These are phyloP conservation scores for Pocillopora grandis DNA, from an alignment of 92 coral and sea anemone genomes.

Conservation along the genomic window DNA sequence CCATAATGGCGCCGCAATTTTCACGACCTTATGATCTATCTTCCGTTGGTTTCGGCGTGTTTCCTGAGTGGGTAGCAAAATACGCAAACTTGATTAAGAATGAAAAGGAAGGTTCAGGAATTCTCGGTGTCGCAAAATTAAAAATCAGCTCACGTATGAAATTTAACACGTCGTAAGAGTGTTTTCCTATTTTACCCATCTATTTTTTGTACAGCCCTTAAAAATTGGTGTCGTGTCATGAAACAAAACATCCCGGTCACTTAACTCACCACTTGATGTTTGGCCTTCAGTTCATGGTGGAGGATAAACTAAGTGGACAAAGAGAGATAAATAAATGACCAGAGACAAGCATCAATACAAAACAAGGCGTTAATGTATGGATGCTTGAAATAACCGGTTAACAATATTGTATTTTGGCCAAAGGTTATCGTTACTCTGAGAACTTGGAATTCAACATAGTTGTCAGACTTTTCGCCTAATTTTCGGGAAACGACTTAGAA, in stretches of 20 bases:
- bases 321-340: conserved; percentile 37
- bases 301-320: conserved; percentile 49
- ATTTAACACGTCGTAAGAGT: background rate
- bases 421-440: conserved; percentile 33
- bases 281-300: conserved; percentile 39
- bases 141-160: conserved; percentile 9
- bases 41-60: conserved; percentile 15
- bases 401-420: conserved; percentile 27
- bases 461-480: background rate
- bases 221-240: conserved; percentile 24
- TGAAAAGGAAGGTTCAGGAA: conserved; percentile 23
- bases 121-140: background rate
- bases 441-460: conserved; percentile 4
- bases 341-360: conserved; percentile 27
- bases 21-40: conserved; percentile 17
- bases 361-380: conserved; percentile 33
- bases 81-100: too few species aligned
- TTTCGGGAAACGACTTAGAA: too few species aligned
- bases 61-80: conserved; percentile 27
- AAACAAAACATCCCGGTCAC: conserved; percentile 11
- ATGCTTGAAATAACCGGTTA: conserved; percentile 12
- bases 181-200: background rate
- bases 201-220: background rate
- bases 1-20: conserved; percentile 40
- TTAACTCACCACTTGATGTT: conserved; percentile 36